Percentiles rank a stretch among this genome's conserved stretches.
Conservation (phyloP, 1,140 invertebrate genomes). For the Chironomus striatipennis region DNA sequence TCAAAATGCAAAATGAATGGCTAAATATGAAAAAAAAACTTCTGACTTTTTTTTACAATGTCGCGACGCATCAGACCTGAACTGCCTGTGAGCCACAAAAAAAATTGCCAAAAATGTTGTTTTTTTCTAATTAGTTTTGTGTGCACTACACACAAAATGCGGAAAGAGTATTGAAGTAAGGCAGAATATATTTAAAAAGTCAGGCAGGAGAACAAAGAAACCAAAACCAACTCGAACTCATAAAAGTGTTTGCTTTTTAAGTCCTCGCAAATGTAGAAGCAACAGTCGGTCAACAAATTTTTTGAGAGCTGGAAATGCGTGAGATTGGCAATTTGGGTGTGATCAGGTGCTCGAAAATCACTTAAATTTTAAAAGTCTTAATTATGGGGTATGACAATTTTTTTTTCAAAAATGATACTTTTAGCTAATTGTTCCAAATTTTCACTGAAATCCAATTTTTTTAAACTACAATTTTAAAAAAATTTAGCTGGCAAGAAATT, state of each 20-base stretch:
- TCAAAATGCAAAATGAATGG: constrained; percentile 1
- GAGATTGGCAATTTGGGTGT: no score
- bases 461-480: no score
- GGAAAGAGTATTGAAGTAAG: background rate
- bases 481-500: no score
- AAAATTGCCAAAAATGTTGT: constrained; percentile 1
- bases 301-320: no score
- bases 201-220: background rate
- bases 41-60: background rate
- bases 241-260: background rate
- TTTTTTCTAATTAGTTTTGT: constrained; percentile 9
- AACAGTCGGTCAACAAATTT: no score
- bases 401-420: no score
- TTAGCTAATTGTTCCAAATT: no score
- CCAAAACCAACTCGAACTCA: background rate
- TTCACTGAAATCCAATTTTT: no score
- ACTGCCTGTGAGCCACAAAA: constrained; percentile 1
- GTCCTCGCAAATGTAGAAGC: no score
- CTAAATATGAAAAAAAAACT: background rate
- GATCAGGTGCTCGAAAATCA: no score
- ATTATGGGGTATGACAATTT: no score
- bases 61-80: constrained; percentile 21
- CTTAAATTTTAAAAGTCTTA: no score
- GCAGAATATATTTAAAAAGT: background rate
- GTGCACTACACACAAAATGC: background rate